Evolutionary conservation across 2,888 invertebrate species (phyloP), one percentile per base, ranked within the genome.

Genomic region (Melinaea menophilus): DNA sequence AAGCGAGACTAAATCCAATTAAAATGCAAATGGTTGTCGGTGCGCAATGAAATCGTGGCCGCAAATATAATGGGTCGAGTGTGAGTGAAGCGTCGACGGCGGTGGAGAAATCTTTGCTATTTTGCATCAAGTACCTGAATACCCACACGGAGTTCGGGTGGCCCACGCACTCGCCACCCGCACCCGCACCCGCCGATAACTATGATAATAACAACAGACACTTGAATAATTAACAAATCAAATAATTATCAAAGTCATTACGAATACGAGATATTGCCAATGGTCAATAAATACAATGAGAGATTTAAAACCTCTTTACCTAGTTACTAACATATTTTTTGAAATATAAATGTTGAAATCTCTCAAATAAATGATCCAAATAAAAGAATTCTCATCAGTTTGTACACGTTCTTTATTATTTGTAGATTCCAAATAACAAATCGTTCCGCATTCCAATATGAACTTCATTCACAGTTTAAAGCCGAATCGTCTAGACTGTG

Each of bases 381-480:
- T 51, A 51, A 51, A 51, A 51, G 31, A 51, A 31, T 51, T 41
- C 47, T 37, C 46, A 41, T 75, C 73, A 77, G 73, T 79, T 87
- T 86, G 85, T 85, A 81, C 83, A 75, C 69, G 75, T 75, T 73
- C 76, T 78, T 41, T 41, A 79, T 81, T 81, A 82, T 82, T 75
- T 79, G 80, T 75, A 77, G 78, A 77, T 80, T 71, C 75, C 74
- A 77, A 82, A 82, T 84, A 88, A 22, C 22, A 22, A 86, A 85
- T 72, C 76, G 86, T 88, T 87, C 90, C 88, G 88, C 88, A 89
- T 90, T 89, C 90, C 88, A 69, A 84, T 81, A 84, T 81, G 81
- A 80, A 84, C 83, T 86, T 89, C 90, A 90, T 89, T 89, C 88
- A 90, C 85, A 78, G 86, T 82, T 80, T 81, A 84, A 78, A 80